These are phyloP conservation scores for Tamandua tetradactyla DNA, from an alignment of 2,797 vertebrate species.

Conservation along the genomic window DNA sequence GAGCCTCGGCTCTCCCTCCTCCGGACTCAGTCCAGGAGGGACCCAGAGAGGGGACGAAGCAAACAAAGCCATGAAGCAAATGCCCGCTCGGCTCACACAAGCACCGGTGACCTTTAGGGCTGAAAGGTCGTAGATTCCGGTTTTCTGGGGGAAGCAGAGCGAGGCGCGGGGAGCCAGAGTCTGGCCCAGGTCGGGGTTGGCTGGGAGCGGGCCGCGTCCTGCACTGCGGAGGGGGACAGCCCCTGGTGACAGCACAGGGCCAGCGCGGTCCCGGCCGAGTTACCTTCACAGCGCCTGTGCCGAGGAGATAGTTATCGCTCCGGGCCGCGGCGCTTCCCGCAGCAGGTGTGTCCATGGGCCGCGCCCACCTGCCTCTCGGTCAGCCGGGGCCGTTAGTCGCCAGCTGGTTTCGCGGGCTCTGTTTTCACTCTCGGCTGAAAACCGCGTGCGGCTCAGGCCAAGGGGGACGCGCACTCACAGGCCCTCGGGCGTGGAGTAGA, in stretches of 20 bases:
- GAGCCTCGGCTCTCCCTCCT: background rate
- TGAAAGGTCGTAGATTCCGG: background rate
- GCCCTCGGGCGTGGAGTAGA: too few species aligned
- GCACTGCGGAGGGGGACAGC: background rate
- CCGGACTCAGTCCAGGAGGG: background rate
- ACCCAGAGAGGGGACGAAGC: background rate
- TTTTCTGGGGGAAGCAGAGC: background rate
- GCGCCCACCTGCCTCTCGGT: slow-evolving; percentile 26
- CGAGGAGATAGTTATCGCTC: too few species aligned
- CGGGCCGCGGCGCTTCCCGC: too few species aligned
- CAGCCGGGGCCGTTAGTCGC: background rate
- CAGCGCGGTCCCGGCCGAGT: background rate
- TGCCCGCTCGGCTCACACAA: background rate
- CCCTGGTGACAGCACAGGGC: background rate
- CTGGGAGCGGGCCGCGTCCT: fast-evolving
- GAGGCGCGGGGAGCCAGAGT: background rate
- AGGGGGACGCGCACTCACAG: background rate
- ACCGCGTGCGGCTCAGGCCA: too few species aligned
- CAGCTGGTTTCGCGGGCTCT: background rate
- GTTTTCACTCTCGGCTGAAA: background rate
- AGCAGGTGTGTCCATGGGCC: too few species aligned
- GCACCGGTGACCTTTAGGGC: background rate
- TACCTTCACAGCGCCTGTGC: slow-evolving; percentile 73
- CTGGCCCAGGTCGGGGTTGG: too few species aligned
- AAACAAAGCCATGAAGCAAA: background rate